Evolutionary conservation across 37 sponge, comb jelly and placozoan species (phyloP).

Genomic region (Aphrocallistes beatrix): DNA sequence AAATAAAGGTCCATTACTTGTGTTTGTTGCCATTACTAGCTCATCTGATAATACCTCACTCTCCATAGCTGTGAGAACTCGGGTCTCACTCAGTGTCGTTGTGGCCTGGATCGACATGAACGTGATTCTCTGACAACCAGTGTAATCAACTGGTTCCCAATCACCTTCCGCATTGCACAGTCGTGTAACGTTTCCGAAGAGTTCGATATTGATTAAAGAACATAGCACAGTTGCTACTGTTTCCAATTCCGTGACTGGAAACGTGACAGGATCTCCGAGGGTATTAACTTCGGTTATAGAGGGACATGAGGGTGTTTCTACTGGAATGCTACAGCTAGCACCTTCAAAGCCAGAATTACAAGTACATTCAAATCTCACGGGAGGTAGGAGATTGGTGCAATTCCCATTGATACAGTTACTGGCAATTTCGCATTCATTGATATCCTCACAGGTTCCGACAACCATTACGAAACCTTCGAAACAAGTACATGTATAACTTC

Average conservation of each 20-base stretch:
- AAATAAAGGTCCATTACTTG: neutral
- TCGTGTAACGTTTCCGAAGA: neutral
- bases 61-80: neutral
- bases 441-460: neutral
- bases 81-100: neutral
- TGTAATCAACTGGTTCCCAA: neutral
- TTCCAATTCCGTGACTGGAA: neutral
- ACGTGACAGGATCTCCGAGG: neutral
- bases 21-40: neutral
- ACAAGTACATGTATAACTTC: neutral
- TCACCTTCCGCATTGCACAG: neutral
- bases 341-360: neutral
- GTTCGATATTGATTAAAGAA: neutral
- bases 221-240: neutral
- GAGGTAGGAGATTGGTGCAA: slow-evolving; percentile 18
- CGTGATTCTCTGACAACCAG: slow-evolving; percentile 3
- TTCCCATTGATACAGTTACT: neutral
- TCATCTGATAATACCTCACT: neutral
- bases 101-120: neutral
- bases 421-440: neutral
- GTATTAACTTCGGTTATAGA: neutral
- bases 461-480: neutral
- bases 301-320: neutral
- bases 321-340: neutral
- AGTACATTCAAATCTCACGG: neutral